These are phyloP conservation scores for Poeciliopsis turneri DNA, from an alignment of 2,797 vertebrate genomes.

Conservation along the genomic window DNA sequence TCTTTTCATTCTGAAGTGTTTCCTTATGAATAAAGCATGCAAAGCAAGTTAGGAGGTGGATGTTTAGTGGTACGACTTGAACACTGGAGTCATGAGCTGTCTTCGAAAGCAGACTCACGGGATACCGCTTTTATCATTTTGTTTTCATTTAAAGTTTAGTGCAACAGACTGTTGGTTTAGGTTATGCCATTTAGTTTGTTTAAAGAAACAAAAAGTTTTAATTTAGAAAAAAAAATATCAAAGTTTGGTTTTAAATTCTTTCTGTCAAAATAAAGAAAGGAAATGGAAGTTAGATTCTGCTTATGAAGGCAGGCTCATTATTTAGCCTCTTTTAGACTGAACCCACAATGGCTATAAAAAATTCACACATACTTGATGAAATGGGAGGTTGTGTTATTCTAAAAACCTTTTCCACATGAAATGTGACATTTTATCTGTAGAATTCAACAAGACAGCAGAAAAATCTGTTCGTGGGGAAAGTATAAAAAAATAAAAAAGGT, in stretches of 20 bases:
- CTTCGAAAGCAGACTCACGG: background rate
- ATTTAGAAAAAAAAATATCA: background rate
- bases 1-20: background rate
- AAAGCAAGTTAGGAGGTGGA: background rate
- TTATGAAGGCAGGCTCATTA: background rate
- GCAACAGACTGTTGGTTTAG: background rate
- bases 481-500: background rate
- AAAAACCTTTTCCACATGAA: background rate
- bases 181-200: background rate
- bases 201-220: background rate
- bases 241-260: background rate
- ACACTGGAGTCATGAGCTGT: background rate
- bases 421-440: background rate
- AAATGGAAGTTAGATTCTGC: background rate
- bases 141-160: background rate
- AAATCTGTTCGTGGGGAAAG: background rate
- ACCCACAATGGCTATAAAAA: background rate
- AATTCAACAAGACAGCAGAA: background rate
- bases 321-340: background rate
- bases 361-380: background rate
- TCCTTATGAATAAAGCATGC: background rate
- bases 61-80: constrained; percentile 1
- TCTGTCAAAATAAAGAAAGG: background rate
- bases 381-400: background rate
- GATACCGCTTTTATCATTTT: background rate